Conservation (phyloP, 2,888 invertebrate genomes). For the Megalurothrips usitatus region DNA sequence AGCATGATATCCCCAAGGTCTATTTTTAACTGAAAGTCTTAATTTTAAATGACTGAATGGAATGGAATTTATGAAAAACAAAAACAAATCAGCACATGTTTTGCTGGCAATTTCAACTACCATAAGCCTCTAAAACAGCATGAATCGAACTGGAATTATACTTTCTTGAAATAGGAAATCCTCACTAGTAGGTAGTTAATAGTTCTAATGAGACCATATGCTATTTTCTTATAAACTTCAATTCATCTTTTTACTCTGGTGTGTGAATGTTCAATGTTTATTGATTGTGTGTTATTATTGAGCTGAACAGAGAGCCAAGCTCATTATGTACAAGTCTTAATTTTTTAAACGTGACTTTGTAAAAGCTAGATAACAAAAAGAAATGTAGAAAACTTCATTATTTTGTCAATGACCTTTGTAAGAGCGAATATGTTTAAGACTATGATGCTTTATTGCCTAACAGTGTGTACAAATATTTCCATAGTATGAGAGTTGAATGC, state of each 20-base stretch:
- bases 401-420: neutral
- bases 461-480: neutral
- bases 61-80: neutral
- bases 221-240: neutral
- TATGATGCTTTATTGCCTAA: neutral
- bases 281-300: neutral
- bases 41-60: neutral
- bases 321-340: neutral
- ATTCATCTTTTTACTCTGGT: neutral
- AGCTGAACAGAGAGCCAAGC: neutral
- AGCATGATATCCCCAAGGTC: neutral
- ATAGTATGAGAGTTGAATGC: neutral
- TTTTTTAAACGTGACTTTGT: neutral
- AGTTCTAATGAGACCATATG: neutral
- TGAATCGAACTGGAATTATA: neutral
- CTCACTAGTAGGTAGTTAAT: neutral
- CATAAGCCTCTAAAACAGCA: neutral
- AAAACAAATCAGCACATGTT: neutral
- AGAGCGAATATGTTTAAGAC: neutral
- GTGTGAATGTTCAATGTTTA: neutral
- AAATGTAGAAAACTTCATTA: neutral
- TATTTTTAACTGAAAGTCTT: neutral
- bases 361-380: neutral
- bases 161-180: no score
- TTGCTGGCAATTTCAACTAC: neutral